These are phyloP conservation scores for Trichonephila clavata DNA, from an alignment of 1,140 invertebrate species.

Conservation along the genomic window DNA sequence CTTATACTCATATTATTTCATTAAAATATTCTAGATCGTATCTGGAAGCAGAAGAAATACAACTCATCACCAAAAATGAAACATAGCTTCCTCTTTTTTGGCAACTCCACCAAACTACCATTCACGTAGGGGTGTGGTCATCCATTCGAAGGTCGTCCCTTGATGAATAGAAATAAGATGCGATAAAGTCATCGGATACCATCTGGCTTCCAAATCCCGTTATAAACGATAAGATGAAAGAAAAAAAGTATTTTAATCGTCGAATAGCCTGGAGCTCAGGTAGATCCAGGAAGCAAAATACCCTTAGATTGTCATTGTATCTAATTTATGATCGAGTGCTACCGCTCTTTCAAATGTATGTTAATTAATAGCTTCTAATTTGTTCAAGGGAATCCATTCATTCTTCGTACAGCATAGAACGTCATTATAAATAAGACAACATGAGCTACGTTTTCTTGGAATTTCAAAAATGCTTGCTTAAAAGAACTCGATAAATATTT, in stretches of 20 bases:
- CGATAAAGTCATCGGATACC: conserved; percentile 35
- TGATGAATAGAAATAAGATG: conserved; percentile 35
- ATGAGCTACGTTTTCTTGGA: neutral
- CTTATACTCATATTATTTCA: too few species aligned
- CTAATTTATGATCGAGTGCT: neutral
- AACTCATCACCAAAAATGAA: too few species aligned
- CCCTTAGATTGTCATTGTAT: neutral
- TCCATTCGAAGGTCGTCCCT: neutral
- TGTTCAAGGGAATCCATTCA: neutral
- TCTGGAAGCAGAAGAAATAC: too few species aligned
- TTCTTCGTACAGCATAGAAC: neutral
- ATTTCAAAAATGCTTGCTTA: too few species aligned
- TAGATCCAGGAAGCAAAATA: neutral
- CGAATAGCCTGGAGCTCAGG: neutral
- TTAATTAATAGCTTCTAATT: neutral
- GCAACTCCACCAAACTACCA: neutral
- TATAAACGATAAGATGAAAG: conserved; percentile 29
- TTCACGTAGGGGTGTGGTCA: neutral
- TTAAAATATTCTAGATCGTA: too few species aligned
- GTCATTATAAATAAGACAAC: too few species aligned
- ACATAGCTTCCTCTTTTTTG: too few species aligned
- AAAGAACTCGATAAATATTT: too few species aligned
- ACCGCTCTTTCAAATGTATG: neutral
- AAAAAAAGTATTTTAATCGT: conserved; percentile 28
- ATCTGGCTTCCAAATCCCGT: conserved; percentile 29